These are phyloP conservation scores for Drosophila austrosaltans DNA, from an alignment of 2,888 invertebrate genomes.

Conservation along the genomic window DNA sequence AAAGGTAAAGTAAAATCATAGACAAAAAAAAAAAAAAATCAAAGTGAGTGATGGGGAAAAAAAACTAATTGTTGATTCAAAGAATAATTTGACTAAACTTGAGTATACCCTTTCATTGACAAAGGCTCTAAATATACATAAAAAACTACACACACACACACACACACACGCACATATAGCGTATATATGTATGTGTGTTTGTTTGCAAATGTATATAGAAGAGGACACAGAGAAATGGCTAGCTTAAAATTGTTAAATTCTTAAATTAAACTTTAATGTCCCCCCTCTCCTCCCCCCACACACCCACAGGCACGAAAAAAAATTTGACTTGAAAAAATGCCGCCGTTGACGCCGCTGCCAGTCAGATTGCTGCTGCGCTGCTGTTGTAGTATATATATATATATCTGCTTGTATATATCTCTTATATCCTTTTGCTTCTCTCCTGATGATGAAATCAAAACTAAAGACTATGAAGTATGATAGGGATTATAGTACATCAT, in stretches of 20 bases:
- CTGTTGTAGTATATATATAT: slow-evolving; percentile 3
- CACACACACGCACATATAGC: background rate
- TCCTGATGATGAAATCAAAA: slow-evolving; percentile 24
- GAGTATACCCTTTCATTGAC: slow-evolving; percentile 6
- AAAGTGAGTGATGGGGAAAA: background rate
- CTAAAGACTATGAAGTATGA: slow-evolving; percentile 41
- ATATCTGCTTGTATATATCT: background rate
- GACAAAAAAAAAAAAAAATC: background rate
- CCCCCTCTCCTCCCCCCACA: slow-evolving; percentile 1
- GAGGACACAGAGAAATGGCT: slow-evolving; percentile 24
- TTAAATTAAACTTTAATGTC: slow-evolving; percentile 31
- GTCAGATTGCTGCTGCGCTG: slow-evolving; percentile 1
- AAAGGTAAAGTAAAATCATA: background rate
- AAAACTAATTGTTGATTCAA: background rate
- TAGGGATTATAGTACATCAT: slow-evolving; percentile 38
- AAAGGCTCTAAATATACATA: background rate
- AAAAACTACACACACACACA: background rate
- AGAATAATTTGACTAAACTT: slow-evolving; percentile 2
- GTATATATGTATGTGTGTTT: background rate
- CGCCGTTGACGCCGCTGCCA: slow-evolving; percentile 23
- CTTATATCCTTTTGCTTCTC: background rate
- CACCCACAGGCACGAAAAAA: slow-evolving; percentile 43
- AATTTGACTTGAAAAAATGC: slow-evolving; percentile 46
- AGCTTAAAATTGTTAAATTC: slow-evolving; percentile 38
- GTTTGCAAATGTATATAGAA: slow-evolving; percentile 20